Evolutionary conservation across 1,140 invertebrate genomes (phyloP).

Genomic region (Sycobia sp.): DNA sequence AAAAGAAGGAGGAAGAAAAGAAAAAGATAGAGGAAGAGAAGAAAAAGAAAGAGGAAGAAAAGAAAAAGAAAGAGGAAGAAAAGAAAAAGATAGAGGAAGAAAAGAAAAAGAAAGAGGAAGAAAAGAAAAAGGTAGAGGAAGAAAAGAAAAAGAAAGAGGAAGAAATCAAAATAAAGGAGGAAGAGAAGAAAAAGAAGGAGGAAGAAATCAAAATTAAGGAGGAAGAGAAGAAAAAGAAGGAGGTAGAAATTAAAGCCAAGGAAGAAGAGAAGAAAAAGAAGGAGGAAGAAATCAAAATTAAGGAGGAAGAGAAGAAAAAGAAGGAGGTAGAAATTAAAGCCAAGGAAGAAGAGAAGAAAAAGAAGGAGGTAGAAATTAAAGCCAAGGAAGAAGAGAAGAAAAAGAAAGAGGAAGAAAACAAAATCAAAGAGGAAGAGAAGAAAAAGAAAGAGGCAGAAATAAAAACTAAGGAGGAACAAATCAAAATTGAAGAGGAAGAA

Average conservation of each 20-base stretch:
- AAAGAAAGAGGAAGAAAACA: constrained; percentile 51
- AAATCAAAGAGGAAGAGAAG: constrained; percentile 45
- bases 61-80: constrained; percentile 27
- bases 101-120: constrained; percentile 44
- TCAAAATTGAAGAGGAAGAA: constrained; percentile 46
- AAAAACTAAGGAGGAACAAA: constrained; percentile 48
- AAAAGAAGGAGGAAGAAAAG: constrained; percentile 45
- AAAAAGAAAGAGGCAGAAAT: constrained; percentile 50
- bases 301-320: constrained; percentile 39
- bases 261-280: constrained; percentile 52
- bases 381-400: constrained; percentile 59
- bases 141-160: constrained; percentile 38
- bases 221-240: constrained; percentile 46
- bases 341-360: constrained; percentile 52
- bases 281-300: constrained; percentile 43
- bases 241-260: too few relatives aligned
- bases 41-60: constrained; percentile 36
- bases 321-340: constrained; percentile 44
- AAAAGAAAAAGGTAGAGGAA: constrained; percentile 53
- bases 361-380: constrained; percentile 51
- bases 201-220: constrained; percentile 37
- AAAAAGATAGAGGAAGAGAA: constrained; percentile 52
- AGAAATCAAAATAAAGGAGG: constrained; percentile 44
- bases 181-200: constrained; percentile 39
- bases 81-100: constrained; percentile 40